phyloP scores from a whole-genome alignment of 2,797 vertebrate species.

The Valencia hispanica region DNA sequence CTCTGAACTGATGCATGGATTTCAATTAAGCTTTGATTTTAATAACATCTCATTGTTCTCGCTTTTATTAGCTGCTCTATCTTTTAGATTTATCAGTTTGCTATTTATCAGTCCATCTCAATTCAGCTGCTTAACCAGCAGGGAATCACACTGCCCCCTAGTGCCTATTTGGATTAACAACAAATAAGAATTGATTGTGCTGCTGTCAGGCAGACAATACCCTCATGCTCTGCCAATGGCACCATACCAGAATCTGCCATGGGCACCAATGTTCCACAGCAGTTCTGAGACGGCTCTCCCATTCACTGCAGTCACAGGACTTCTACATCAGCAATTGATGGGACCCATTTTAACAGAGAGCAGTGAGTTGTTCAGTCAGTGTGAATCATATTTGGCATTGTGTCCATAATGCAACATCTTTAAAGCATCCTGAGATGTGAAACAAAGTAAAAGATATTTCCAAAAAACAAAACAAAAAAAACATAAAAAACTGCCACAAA shows the following conservation, averaged over 20 bases:
- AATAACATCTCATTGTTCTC: slow-evolving; percentile 69
- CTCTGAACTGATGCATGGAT: slow-evolving; percentile 51
- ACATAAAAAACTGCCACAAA: neutral
- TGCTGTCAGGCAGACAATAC: slow-evolving; percentile 73
- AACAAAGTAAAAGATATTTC: neutral
- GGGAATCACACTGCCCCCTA: slow-evolving; percentile 82
- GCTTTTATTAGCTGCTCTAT: slow-evolving; percentile 66
- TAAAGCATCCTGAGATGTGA: neutral
- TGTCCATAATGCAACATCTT: slow-evolving; percentile 3
- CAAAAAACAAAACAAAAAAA: too few relatives aligned
- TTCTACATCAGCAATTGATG: slow-evolving; percentile 77
- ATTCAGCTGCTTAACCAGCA: slow-evolving; percentile 33
- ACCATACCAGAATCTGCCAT: slow-evolving; percentile 78
- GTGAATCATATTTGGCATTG: slow-evolving; percentile 9
- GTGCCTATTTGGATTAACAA: slow-evolving; percentile 36
- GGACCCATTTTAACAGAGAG: slow-evolving; percentile 74
- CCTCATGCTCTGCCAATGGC: slow-evolving; percentile 78
- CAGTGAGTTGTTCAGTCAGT: slow-evolving; percentile 41
- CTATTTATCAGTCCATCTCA: slow-evolving; percentile 54
- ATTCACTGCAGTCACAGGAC: slow-evolving; percentile 66
- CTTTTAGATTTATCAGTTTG: slow-evolving; percentile 59
- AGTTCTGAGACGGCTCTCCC: slow-evolving; percentile 73
- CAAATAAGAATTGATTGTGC: slow-evolving; percentile 67
- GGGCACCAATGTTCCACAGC: slow-evolving; percentile 77
- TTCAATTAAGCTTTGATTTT: slow-evolving; percentile 63